A percentile compares a stretch with the other conserved stretches of the same genome.
Conservation (phyloP, 2,888 invertebrate species). For the Gryllus longicercus region DNA sequence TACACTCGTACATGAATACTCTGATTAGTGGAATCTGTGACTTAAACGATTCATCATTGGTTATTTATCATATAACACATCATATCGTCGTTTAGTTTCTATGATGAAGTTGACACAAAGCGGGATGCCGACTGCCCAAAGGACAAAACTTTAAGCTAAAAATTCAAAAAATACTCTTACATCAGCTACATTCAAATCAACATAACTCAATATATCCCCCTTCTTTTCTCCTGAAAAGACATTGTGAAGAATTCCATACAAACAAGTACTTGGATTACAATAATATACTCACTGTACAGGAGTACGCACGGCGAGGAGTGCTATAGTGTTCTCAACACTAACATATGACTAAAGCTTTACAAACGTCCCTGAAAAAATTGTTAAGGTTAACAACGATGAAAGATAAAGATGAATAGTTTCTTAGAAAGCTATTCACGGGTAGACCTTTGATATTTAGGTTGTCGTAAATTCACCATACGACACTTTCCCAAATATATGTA, state of each 20-base stretch:
- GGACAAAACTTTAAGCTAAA: not conserved
- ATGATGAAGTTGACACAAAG: too few species aligned
- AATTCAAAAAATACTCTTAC: constrained; percentile 11
- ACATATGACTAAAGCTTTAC: constrained; percentile 17
- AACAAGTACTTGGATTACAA: not conserved
- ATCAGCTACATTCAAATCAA: constrained; percentile 17
- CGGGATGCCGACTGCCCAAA: not conserved
- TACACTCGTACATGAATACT: too few species aligned
- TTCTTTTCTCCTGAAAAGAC: constrained; percentile 7
- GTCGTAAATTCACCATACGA: not conserved
- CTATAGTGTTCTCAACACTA: not conserved
- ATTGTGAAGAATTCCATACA: not conserved
- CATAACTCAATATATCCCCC: not conserved
- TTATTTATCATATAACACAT: too few species aligned
- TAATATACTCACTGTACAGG: constrained; percentile 6
- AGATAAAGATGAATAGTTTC: constrained; percentile 17
- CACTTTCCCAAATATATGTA: constrained; percentile 17
- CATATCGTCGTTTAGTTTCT: too few species aligned
- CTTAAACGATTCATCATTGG: too few species aligned
- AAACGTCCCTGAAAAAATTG: constrained; percentile 17
- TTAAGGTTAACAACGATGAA: constrained; percentile 11
- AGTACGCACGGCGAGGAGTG: not conserved
- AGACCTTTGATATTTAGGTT: constrained; percentile 17
- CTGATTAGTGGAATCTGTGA: too few species aligned
- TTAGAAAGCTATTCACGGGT: constrained; percentile 7